Evolutionary conservation across 2,797 vertebrate species (phyloP), one percentile per base, ranked within the genome.

Genomic region (Clarias pachynema): DNA sequence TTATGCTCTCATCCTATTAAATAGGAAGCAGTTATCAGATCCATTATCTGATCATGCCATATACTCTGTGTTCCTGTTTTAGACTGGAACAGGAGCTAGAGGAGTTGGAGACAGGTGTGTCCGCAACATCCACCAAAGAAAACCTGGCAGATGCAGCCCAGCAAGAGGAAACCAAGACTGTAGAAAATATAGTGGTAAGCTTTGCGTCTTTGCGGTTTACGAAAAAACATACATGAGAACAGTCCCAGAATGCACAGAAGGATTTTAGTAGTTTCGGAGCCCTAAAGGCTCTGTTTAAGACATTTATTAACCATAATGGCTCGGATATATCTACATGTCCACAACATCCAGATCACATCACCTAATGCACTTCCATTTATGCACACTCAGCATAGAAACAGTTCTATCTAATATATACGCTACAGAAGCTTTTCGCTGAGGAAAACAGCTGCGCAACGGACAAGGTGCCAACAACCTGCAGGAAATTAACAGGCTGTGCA

Each of bases 81-180:
- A 98, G 97, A 91, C 86, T 98, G 90, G 97, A 98, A 89, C 94
- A 93, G 90, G 97, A 98, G 89, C 92, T 99, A 24, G 91, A 96
- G 34, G 88, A 82, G 0, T 90, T 96, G 89, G 96, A 97, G 91
- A 95, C 91, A 0, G 86, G 94, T 5, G 93, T 94, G 60, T 90
- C 93, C 0, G 89, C 80, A 5, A 89, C 93, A 0, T 95, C 93
- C 1, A 87, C 92, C 77, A 94, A 92, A 91, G 95, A 96, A 86
- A 95, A 90, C 63, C 57, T 94, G 53, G 89, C 88, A 0, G 92
- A 93, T 22, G 90, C 56, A 24, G 80, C 0, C 0, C 90, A 86
- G 0, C 89, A 87, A 29, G 87, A 87, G 0, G 88, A 85, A 29
- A 83, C 29, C 29, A 90, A 88, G 81, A 90, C 91, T 82, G 91